These are phyloP conservation scores for Coregonus sp. DNA, from an alignment of 2,797 vertebrate species.

Conservation along the genomic window DNA sequence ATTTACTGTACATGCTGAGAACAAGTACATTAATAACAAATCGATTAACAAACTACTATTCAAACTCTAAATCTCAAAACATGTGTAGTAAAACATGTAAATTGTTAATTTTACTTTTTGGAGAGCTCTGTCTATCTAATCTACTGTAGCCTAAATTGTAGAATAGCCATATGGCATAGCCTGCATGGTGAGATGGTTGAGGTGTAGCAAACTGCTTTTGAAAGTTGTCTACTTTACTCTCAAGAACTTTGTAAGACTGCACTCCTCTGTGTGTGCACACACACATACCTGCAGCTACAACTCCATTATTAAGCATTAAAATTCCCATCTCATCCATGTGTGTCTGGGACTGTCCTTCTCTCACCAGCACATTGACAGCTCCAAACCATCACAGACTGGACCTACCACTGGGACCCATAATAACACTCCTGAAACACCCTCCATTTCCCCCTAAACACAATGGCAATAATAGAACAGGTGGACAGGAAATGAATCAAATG, in stretches of 20 bases:
- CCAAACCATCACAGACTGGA: constrained; percentile 29
- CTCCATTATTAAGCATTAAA: constrained; percentile 39
- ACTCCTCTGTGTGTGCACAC: constrained; percentile 26
- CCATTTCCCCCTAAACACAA: constrained; percentile 13
- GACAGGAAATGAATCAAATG: neutral
- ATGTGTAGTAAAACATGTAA: neutral
- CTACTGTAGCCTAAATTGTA: neutral
- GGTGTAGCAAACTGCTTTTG: neutral
- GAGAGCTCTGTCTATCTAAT: neutral
- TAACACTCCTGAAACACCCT: constrained; percentile 11
- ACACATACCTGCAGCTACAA: neutral
- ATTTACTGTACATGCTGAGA: neutral
- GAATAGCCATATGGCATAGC: neutral
- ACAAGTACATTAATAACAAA: neutral
- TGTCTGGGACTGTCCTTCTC: constrained; percentile 29
- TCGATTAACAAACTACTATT: neutral
- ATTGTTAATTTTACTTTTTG: neutral
- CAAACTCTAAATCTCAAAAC: neutral
- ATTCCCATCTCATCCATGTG: constrained; percentile 62
- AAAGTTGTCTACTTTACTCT: neutral
- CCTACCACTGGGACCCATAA: constrained; percentile 30
- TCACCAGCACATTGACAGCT: constrained; percentile 16
- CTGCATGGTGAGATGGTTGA: neutral
- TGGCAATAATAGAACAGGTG: neutral
- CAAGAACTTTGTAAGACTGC: neutral